Evolutionary conservation across 2,113 vertebrate genomes (phyloP).

Genomic region (Macquaria australasica): DNA sequence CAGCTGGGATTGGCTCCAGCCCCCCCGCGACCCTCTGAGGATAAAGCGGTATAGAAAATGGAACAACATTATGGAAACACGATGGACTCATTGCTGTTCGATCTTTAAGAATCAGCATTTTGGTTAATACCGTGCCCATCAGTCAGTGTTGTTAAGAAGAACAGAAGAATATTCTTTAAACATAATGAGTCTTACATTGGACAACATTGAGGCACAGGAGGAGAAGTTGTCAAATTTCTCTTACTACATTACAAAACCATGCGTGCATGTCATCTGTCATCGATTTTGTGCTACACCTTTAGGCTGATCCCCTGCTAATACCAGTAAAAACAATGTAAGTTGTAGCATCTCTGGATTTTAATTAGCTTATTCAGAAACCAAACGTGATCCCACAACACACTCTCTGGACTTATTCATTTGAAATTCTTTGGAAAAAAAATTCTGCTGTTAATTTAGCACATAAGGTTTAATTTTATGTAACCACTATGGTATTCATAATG

Average conservation of each 20-base stretch:
- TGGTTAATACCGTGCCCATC: background rate
- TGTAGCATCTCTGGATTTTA: background rate
- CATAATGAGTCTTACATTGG: background rate
- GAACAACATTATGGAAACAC: background rate
- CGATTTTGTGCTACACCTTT: background rate
- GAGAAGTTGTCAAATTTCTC: background rate
- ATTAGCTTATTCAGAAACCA: conserved; percentile 4
- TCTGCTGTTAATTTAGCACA: background rate
- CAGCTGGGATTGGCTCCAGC: no score
- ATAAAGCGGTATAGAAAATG: no score
- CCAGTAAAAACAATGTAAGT: background rate
- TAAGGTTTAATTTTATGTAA: conserved; percentile 14
- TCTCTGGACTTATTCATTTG: background rate
- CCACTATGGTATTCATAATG: background rate
- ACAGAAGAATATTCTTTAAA: background rate
- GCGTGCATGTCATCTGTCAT: conserved; percentile 5
- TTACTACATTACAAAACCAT: background rate
- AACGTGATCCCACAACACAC: background rate
- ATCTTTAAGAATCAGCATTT: background rate
- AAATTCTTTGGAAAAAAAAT: background rate
- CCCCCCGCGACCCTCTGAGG: no score
- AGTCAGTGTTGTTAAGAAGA: background rate
- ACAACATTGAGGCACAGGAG: background rate
- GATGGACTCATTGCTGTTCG: background rate
- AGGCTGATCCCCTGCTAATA: background rate